phyloP scores from a whole-genome alignment of 1,140 invertebrate genomes.

The Cylas formicarius region DNA sequence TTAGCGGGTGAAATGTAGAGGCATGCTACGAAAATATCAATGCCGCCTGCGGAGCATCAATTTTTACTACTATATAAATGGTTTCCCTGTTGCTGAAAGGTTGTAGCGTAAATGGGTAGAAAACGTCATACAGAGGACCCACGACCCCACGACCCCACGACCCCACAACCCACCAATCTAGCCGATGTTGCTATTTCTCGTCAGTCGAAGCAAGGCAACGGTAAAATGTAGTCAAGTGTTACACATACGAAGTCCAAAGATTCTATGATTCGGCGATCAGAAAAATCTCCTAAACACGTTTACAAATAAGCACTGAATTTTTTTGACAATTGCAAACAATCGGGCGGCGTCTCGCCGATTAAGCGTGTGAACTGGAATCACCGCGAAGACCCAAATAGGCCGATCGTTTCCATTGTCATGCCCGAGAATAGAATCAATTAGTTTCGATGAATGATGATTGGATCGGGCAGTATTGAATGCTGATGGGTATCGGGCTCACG shows the following conservation, averaged over 20 bases:
- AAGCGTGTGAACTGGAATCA: constrained; percentile 2
- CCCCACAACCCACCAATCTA: too few species aligned
- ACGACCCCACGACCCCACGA: too few species aligned
- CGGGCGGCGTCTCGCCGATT: background rate
- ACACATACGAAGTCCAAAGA: background rate
- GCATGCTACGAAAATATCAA: too few species aligned
- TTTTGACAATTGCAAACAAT: background rate
- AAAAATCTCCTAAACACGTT: background rate
- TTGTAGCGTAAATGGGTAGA: too few species aligned
- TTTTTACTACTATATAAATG: too few species aligned
- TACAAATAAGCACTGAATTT: constrained; percentile 1
- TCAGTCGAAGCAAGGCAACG: background rate
- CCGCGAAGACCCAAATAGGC: constrained; percentile 5
- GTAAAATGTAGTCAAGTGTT: background rate
- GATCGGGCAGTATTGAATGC: constrained; percentile 29
- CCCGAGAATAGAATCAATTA: constrained; percentile 30
- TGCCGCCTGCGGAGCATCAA: too few species aligned
- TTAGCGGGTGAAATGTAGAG: too few species aligned
- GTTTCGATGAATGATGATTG: constrained; percentile 25
- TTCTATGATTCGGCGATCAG: background rate
- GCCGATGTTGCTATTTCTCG: too few species aligned
- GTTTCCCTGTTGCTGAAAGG: too few species aligned
- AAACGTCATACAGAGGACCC: too few species aligned
- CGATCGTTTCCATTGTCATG: constrained; percentile 25
- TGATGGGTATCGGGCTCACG: constrained; percentile 26